Base-by-base conservation (phyloP, 2,113 vertebrate species). In the Camelus bactrianus region DNA sequence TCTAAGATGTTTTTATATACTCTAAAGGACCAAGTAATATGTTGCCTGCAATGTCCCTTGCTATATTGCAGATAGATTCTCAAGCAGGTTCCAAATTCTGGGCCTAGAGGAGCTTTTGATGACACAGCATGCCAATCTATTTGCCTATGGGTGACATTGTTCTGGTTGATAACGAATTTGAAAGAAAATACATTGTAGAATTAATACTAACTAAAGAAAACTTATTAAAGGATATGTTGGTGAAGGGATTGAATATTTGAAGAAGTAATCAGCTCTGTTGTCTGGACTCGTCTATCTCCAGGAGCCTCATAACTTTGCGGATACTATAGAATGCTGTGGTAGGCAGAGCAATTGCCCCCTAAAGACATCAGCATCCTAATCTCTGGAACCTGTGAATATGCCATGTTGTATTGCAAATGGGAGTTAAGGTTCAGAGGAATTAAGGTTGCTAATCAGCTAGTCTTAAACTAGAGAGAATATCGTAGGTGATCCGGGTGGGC, bases 191-290 rank as follows among this genome's bases (percentile, higher is more conserved):
- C 11, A 62, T 50, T 62, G 26, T 48, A 92, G 20, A 32, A 75
- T 91, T 94, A 84, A 75, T 38, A 62, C 87, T 87, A 91, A 42
- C 16, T 76, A 90, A 95, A 89, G 13, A 69, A 72, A 46, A 80
- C 46, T 58, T 79, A 70, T 10, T 48, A 35, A 92, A 89, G 11
- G 4, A 72, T 84, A 70, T 70, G 4, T 76, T 94, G 58, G 64
- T 89, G 58, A 24, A 19, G 0, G 5, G 13, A 9, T 62, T 96
- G 26, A 91, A 79, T 92, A 87, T 70, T 82, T 89, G 56, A 52
- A 85, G 48, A 95, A 93, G 83, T 52, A 60, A 58, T 92, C 56
- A 73, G 2, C 20, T 83, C 10, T 84, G 32, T 94, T 89, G 62
- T 50, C 56, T 73, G 64, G 32, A 92, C 28, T 80, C 9, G 20